Evolutionary conservation across 92 coral and sea anemone species (phyloP), one percentile per base, ranked within the genome.

Genomic region (Epizoanthus stellaris): DNA sequence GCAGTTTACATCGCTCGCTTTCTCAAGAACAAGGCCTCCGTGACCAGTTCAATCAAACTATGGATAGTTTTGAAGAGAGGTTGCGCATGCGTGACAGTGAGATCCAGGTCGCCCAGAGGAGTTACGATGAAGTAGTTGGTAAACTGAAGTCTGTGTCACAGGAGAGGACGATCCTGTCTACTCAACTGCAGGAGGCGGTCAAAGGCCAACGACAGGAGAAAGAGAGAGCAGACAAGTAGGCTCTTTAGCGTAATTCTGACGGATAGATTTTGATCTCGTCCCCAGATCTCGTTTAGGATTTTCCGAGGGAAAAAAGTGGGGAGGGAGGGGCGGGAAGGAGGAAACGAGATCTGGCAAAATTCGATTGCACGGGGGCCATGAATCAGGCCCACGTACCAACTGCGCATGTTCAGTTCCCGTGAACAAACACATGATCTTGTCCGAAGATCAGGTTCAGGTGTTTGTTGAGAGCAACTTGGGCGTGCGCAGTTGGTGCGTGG

Each of bases 141-240:
- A 93, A 95, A 81, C 89, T 97, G 0, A 93, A 90, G 71, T 82
- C 95, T 0, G 91, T 94, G 12, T 87, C 99, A 34, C 88, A 90
- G 21, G 99, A 97, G 69, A 93, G 98, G 66, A 93, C 92, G 45
- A 87, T 86, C 20, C 88, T 97, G 16, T 90, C 97, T 13, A 75
- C 73, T 43, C 99, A 97, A 25, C 87, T 97, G 30, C 91, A 92
- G 45, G 94, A 97, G 54, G 86, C 93, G n/a, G 77, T 87, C 36
- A 94, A 91, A 79, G 88, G 88, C 9, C 90, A 94, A 73, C 94
- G 90, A 30, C 94, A 87, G 20, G 99, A 97, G 80, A 97, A 93
- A 69, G 98, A 93, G 45, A 87, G 93, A 87, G 98, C 99, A 5
- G 99, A 97, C 86, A 97, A 97, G 99, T 97, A 82, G 81, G 98